Conservation (phyloP, 2,797 vertebrate genomes). For the Myotis findleyi region DNA sequence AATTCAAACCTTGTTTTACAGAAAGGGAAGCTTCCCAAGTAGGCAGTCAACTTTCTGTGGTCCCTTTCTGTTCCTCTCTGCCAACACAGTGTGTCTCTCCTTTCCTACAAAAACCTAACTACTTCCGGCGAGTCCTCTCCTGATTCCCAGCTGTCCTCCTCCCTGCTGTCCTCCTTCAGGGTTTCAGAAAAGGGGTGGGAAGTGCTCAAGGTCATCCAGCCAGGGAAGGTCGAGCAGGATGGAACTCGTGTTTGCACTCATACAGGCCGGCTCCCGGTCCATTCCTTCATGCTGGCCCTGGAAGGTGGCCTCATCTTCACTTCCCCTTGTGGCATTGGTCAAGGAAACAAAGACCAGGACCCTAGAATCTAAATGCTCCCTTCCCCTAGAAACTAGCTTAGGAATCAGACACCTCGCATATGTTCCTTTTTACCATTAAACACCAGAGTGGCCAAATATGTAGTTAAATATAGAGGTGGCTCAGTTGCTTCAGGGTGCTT, state of each 20-base stretch:
- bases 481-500: constrained; percentile 6
- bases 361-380: not conserved
- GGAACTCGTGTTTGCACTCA: rapidly evolving
- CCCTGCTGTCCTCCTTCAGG: not conserved
- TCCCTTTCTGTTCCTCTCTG: not conserved
- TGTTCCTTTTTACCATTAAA: not conserved
- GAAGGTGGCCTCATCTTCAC: rapidly evolving
- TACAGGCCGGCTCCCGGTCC: not conserved
- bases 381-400: not conserved
- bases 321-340: not conserved
- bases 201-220: not conserved
- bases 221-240: not conserved
- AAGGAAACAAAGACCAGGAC: not conserved
- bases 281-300: no score
- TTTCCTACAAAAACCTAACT: not conserved
- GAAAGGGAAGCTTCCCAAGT: not conserved
- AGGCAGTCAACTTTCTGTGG: not conserved
- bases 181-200: not conserved
- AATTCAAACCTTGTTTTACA: not conserved
- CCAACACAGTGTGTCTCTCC: not conserved
- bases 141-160: not conserved
- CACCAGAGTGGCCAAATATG: not conserved
- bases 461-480: constrained; percentile 10
- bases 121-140: not conserved
- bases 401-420: not conserved